Base-by-base conservation (phyloP, 64 coral and sea anemone species). In the Montipora efflorescens region DNA sequence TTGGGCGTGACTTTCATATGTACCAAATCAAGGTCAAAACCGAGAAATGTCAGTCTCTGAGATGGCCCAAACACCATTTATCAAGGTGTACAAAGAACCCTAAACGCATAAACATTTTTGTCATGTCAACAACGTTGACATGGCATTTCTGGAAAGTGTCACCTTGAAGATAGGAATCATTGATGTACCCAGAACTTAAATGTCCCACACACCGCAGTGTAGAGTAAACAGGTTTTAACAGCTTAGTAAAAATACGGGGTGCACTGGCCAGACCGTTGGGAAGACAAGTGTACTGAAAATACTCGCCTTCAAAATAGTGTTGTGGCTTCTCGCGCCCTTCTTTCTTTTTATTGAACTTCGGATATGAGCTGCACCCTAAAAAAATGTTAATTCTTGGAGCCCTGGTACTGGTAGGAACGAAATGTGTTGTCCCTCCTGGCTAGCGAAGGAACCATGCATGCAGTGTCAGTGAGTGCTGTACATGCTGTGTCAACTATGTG, bases 41-140 rank as follows among this genome's bases (percentile, higher is more conserved):
- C 91, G 14, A 93, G 52, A 69, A 79, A 93, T 23, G 25, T 62
- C 45, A 93, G 68, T 88, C 78, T 68, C 77, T 87, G 91, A 46
- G 25, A 71, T 70, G 91, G 91, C 11, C 46, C 22, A 70, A 93
- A 85, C 7, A 93, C 75, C 83, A 93, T 85, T 93, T 93, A 43
- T 87, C 67, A 43, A 47, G 83, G 75, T 88, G 80, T 59, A 93
- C 67, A 47, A 48, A 20, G 79, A 93, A 93, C 48, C 91, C 75
- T 51, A 87, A 78, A 11, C 22, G 8, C 47, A 46, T 52, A 79
- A 93, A 68, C 36, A 93, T 18, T 47, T 15, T 67, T 46, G 78
- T 76, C 45, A 83, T 79, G 58, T 93, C 91, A 78, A 43, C 20
- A 18, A 87, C 84, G 22, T 86, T 87, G 16, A 16, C 62, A 47